Evolutionary conservation across 2,797 vertebrate species (phyloP), one percentile per base, ranked within the genome.

Genomic region (Fistularia tabacaria): DNA sequence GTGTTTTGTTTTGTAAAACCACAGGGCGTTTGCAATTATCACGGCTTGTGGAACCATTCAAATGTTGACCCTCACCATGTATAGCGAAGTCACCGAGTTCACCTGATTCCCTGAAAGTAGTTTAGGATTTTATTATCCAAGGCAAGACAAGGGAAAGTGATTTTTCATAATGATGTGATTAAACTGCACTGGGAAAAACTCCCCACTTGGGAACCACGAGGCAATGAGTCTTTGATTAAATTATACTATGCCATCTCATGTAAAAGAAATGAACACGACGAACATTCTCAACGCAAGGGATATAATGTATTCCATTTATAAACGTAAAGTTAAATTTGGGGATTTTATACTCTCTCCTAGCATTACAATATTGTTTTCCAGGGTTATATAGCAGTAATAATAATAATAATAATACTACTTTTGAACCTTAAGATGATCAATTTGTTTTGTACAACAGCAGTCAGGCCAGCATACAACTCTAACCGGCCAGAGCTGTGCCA

Each of bases 1-100:
- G 3, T 1, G 3, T 73, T 71, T 73, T 69, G 45, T 73, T 74
- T 57, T 60, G 61, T 80, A 65, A 62, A 66, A 66, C 62, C 59
- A 69, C 57, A 76, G 48, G 58, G 72, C 57, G 69, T 73, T 68
- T 68, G 64, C 67, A 76, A 73, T 82, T 74, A 82, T 69, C 61
- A 71, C 64, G 75, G 55, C 55, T 54, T 44, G 74, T 68, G 56
- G 59, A 76, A 65, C 57, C 57, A 69, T 79, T 76, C 64, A 58
- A 77, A 64, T 72, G 37, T 52, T 38, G 54, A 60, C 46, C 62
- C 64, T 48, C 51, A 54, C 61, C 60, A 73, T 72, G 58, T 69
- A 64, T 59, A 37, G 48, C 36, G 45, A 51, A 55, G 46, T 64
- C 44, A 45, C 40, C 59, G 53, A 65, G 64, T 69, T 69, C 50